Base-by-base conservation (phyloP, 2,113 vertebrate species). In the Caracal caracal region DNA sequence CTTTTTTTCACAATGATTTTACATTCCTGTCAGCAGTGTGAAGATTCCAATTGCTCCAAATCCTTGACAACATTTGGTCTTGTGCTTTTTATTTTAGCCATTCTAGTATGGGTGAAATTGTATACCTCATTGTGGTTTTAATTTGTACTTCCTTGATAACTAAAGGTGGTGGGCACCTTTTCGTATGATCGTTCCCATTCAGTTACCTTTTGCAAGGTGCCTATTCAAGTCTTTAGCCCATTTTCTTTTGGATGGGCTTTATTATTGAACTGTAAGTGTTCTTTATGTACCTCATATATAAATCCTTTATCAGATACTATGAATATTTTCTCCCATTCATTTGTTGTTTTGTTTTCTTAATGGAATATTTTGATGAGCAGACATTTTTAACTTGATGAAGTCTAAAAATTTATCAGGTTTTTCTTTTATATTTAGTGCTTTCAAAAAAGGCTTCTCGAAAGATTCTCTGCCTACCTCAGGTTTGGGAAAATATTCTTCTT, bases 341-440 rank as follows among this genome's bases (percentile, higher is more conserved):
- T 88, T 95, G 17, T 30, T 40, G 49, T 90, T 89, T 80, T 80
- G 43, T 88, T 91, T 65, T 66, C 40, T 88, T 78, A 71, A 59
- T 56, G 47, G 28, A 47, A 10, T 70, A 65, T 84, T 90, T 96
- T 59, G 49, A 88, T 81, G 53, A 92, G 9, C 6, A 83, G 47
- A 80, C 30, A 35, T 95, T 96, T 92, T 84, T 65, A 76, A 81
- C 93, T 90, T 90, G 15, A 71, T 90, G 8, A 70, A 76, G 2
- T 80, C 8, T 30, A 53, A 47, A 76, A 47, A 0, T 61, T 81
- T 94, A 47, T 75, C 22, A 71, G 35, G 1, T 88, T 90, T 97
- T 82, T 88, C 30, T 92, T 79, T 94, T 71, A 53, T 86, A 79
- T 90, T 96, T 84, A 75, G 12, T 93, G 59, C 28, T 93, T 43